phyloP scores from a whole-genome alignment of 2,888 invertebrate genomes.

The Ormyrus rosae region DNA sequence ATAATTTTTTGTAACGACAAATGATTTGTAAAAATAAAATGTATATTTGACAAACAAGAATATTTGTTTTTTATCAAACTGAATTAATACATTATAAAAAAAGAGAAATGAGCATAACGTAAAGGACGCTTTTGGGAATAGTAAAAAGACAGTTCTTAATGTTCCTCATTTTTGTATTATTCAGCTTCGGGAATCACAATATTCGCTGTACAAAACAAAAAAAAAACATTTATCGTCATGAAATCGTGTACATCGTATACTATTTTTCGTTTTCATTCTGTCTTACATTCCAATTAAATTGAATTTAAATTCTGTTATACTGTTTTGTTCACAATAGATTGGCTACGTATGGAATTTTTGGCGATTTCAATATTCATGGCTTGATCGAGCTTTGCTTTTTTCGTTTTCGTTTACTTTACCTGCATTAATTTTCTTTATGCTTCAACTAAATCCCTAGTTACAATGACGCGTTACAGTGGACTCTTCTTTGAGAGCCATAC shows the following conservation, averaged over 20 bases:
- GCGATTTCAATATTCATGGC: constrained; percentile 26
- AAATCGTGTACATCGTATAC: constrained; percentile 65
- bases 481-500: constrained; percentile 69
- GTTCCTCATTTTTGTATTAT: constrained; percentile 68
- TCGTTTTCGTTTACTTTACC: constrained; percentile 58
- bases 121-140: neutral
- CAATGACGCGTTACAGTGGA: constrained; percentile 62
- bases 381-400: constrained; percentile 55
- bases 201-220: constrained; percentile 75
- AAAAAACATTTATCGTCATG: constrained; percentile 72
- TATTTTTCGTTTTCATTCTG: constrained; percentile 58
- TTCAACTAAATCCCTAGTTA: constrained; percentile 66
- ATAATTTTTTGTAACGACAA: too few relatives aligned
- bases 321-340: neutral
- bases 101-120: neutral
- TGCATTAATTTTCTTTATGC: constrained; percentile 57
- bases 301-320: neutral
- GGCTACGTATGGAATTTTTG: constrained; percentile 4
- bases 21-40: too few relatives aligned
- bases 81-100: neutral
- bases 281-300: constrained; percentile 17
- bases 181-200: constrained; percentile 73
- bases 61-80: too few relatives aligned
- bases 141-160: constrained; percentile 27
- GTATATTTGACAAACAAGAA: too few relatives aligned